A percentile compares a stretch with the other conserved stretches of the same genome.
Evolutionary conservation across 2,888 invertebrate species (phyloP).

Genomic region (Drosophila lacicola): DNA sequence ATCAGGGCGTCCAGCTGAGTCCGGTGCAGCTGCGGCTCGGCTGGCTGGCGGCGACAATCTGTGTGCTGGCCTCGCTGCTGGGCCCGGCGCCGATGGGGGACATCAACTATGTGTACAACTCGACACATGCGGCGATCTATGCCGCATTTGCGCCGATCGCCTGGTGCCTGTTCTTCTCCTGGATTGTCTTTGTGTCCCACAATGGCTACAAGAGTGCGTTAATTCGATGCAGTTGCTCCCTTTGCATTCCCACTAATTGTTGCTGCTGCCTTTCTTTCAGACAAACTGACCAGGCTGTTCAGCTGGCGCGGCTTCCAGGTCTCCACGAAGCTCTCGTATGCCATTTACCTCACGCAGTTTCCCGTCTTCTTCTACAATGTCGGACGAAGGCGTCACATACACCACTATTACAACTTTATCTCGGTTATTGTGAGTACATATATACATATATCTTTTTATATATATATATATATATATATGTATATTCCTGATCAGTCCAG

Average conservation of each 20-base stretch:
- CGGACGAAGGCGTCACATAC: constrained; percentile 87
- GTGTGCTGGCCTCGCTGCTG: constrained; percentile 87
- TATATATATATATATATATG: not conserved
- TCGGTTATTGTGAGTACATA: constrained; percentile 86
- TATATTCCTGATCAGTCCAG: not conserved
- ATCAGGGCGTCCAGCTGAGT: constrained; percentile 84
- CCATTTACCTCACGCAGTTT: constrained; percentile 90
- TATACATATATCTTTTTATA: not conserved
- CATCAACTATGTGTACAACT: constrained; percentile 87
- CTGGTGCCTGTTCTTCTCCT: constrained; percentile 89
- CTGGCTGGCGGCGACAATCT: constrained; percentile 86
- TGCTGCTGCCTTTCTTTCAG: constrained; percentile 81
- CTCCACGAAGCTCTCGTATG: constrained; percentile 89
- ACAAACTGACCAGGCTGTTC: constrained; percentile 86
- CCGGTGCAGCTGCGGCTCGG: constrained; percentile 86
- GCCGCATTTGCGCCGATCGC: constrained; percentile 90
- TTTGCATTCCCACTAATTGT: not conserved
- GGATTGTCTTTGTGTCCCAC: constrained; percentile 89
- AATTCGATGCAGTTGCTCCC: not conserved
- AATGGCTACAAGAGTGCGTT: constrained; percentile 87
- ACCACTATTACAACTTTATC: constrained; percentile 87
- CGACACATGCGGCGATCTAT: constrained; percentile 88
- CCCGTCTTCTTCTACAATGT: constrained; percentile 90
- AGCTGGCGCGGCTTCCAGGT: constrained; percentile 88
- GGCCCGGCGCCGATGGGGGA: constrained; percentile 89